Conservation (phyloP, 2,888 invertebrate genomes). For the Iselma pallidipennis region DNA sequence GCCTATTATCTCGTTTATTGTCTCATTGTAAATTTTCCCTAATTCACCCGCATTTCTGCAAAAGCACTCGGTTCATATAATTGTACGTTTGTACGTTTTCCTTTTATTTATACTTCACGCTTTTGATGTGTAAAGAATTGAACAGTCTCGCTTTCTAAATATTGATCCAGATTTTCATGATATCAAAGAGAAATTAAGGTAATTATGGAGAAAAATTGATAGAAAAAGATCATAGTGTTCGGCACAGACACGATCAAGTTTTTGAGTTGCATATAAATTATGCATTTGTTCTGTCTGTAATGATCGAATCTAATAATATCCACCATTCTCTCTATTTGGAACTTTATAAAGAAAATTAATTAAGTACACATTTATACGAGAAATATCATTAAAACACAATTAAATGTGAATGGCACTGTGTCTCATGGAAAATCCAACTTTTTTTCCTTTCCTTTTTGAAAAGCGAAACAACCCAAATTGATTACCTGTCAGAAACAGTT, state of each 20-base stretch:
- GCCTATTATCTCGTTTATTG: neutral
- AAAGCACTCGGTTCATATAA: neutral
- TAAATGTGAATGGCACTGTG: neutral
- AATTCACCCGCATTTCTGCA: neutral
- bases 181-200: no score
- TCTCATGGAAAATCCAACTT: neutral
- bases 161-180: no score
- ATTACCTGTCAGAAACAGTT: neutral
- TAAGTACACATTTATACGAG: neutral
- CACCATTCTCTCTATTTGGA: neutral
- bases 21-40: neutral
- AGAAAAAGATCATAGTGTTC: no score
- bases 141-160: no score
- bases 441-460: neutral
- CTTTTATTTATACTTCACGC: no score
- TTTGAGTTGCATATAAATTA: neutral
- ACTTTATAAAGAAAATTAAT: neutral
- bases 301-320: no score
- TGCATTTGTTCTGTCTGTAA: neutral
- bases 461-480: neutral
- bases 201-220: no score
- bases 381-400: neutral
- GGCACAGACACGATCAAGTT: no score
- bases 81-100: neutral
- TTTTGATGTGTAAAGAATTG: no score